These are phyloP conservation scores for Pseudopodoces humilis DNA, from an alignment of 2,113 vertebrate species.

Conservation along the genomic window DNA sequence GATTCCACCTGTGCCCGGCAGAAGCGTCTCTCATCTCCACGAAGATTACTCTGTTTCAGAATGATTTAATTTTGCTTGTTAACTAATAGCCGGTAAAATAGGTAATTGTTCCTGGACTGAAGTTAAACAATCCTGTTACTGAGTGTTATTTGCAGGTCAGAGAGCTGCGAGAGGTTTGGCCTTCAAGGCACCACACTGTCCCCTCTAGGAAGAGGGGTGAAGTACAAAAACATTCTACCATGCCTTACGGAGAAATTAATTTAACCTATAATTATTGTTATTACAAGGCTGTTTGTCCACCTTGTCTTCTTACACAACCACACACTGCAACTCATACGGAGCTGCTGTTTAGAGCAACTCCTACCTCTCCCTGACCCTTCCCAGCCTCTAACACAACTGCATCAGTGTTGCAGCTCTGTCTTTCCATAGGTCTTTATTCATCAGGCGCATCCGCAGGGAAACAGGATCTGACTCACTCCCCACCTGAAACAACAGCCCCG, in stretches of 20 bases:
- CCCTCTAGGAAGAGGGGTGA: constrained; percentile 43
- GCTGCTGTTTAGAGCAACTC: not conserved
- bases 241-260: not conserved
- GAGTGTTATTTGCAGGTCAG: not conserved
- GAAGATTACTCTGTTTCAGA: not conserved
- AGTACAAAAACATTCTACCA: constrained; percentile 55
- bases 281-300: not conserved
- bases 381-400: not conserved
- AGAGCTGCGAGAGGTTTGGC: not conserved
- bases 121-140: not conserved
- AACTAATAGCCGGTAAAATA: not conserved
- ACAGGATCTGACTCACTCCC: not conserved
- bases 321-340: not conserved
- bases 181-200: constrained; percentile 50
- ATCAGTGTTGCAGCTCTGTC: not conserved
- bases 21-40: not conserved
- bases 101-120: not conserved
- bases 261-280: not conserved
- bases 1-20: accelerated
- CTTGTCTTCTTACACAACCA: not conserved
- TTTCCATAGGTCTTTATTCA: not conserved
- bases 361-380: not conserved
- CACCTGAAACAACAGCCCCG: not conserved
- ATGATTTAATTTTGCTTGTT: not conserved
- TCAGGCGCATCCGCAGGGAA: not conserved